Evolutionary conservation across 2,888 invertebrate species (phyloP).

Genomic region (Mesochorus sp.): DNA sequence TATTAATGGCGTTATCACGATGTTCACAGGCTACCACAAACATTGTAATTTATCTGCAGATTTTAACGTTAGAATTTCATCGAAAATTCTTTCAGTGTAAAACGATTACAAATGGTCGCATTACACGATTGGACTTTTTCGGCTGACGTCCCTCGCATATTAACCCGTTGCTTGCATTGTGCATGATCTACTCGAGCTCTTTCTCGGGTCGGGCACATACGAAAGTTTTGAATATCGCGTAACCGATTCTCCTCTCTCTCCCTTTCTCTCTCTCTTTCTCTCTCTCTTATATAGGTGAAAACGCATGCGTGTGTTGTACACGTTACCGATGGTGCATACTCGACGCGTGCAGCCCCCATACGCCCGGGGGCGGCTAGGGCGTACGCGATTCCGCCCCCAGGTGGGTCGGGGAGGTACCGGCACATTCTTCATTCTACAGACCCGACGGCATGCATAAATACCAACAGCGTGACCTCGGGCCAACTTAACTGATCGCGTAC

Average conservation of each 20-base stretch:
- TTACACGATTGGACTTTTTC: slow-evolving; percentile 36
- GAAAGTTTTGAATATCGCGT: slow-evolving; percentile 37
- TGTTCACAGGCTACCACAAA: too few species aligned
- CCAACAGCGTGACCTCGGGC: slow-evolving; percentile 52
- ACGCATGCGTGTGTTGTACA: slow-evolving; percentile 13
- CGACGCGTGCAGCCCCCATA: slow-evolving; percentile 76
- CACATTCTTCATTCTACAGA: slow-evolving; percentile 74
- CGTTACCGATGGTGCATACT: slow-evolving; percentile 55
- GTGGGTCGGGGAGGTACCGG: slow-evolving; percentile 80
- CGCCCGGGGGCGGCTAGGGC: slow-evolving; percentile 81
- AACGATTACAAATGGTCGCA: too few species aligned
- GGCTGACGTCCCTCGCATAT: slow-evolving; percentile 26
- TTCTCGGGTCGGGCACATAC: slow-evolving; percentile 9
- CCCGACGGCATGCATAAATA: slow-evolving; percentile 66
- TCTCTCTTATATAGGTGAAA: too few species aligned
- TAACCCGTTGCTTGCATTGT: slow-evolving; percentile 14
- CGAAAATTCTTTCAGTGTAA: too few species aligned
- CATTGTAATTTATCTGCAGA: too few species aligned
- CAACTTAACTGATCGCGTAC: slow-evolving; percentile 44
- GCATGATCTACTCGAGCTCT: slow-evolving; percentile 17
- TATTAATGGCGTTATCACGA: too few species aligned
- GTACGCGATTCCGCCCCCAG: slow-evolving; percentile 81
- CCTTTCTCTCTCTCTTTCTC: too few species aligned
- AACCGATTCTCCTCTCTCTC: slow-evolving; percentile 16
- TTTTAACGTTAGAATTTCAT: too few species aligned